phyloP scores from a whole-genome alignment of 1,140 invertebrate genomes.

The Brachionus asplanchnoidis region DNA sequence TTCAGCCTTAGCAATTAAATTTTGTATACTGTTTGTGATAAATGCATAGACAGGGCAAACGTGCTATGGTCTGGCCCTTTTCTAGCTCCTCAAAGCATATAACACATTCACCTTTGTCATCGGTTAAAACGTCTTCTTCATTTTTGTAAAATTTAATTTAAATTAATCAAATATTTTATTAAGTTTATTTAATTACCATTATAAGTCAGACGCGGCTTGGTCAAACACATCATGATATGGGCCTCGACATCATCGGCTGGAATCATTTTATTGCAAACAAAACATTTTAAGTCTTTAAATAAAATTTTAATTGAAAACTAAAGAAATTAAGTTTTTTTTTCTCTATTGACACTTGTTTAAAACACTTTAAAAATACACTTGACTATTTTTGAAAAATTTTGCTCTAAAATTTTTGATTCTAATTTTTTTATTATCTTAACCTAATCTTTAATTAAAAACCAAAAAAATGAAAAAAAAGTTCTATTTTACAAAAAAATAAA shows the following conservation, averaged over 20 bases:
- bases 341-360: no score
- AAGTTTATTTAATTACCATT: constrained; percentile 73
- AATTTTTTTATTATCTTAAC: no score
- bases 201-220: constrained; percentile 92
- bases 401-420: no score
- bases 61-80: constrained; percentile 88
- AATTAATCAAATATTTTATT: not conserved
- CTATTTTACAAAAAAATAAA: no score
- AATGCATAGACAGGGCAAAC: constrained; percentile 96
- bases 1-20: not conserved
- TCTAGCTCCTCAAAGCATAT: constrained; percentile 95
- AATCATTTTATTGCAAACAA: constrained; percentile 94
- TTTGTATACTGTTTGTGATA: constrained; percentile 88
- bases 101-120: constrained; percentile 90
- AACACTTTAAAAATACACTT: no score
- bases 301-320: no score
- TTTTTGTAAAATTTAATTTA: not conserved
- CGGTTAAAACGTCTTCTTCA: constrained; percentile 86
- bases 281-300: constrained; percentile 84
- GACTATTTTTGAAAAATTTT: no score
- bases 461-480: no score
- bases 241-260: constrained; percentile 95
- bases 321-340: no score
- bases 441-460: no score
- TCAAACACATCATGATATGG: constrained; percentile 97